Evolutionary conservation across 2,888 invertebrate species (phyloP).

Genomic region (Itoplectis maculator): DNA sequence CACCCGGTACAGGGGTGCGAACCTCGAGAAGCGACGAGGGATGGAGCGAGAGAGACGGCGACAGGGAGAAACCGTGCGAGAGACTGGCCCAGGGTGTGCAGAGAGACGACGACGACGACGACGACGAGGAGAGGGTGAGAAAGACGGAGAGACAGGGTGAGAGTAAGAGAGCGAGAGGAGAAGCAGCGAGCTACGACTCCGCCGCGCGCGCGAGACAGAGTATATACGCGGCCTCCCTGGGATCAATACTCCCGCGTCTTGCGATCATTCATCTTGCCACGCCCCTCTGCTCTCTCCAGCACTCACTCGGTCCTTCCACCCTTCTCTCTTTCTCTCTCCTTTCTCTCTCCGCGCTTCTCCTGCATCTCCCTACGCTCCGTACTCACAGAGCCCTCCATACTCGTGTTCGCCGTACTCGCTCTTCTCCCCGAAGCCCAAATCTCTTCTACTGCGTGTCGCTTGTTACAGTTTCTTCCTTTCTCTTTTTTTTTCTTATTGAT

Average conservation of each 20-base stretch:
- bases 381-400: neutral
- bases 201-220: constrained; percentile 72
- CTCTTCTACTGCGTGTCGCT: constrained; percentile 24
- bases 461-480: constrained; percentile 6
- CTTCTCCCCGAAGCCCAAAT: constrained; percentile 2
- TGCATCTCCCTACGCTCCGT: constrained; percentile 11
- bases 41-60: constrained; percentile 60
- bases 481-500: neutral
- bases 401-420: constrained; percentile 7
- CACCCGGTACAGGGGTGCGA: constrained; percentile 79
- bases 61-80: constrained; percentile 18
- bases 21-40: constrained; percentile 69
- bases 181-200: constrained; percentile 74
- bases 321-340: constrained; percentile 56
- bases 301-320: constrained; percentile 70
- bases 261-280: constrained; percentile 85
- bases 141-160: constrained; percentile 39
- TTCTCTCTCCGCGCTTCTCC: constrained; percentile 38
- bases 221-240: constrained; percentile 78
- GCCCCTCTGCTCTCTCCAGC: constrained; percentile 83
- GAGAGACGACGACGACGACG: constrained; percentile 55
- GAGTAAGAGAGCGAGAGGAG: constrained; percentile 68
- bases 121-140: constrained; percentile 19
- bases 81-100: constrained; percentile 59
- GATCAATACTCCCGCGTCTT: constrained; percentile 85